Percentiles rank a stretch among this genome's conserved stretches.
phyloP scores from a whole-genome alignment of 2,113 vertebrate genomes.

The Calypte anna region DNA sequence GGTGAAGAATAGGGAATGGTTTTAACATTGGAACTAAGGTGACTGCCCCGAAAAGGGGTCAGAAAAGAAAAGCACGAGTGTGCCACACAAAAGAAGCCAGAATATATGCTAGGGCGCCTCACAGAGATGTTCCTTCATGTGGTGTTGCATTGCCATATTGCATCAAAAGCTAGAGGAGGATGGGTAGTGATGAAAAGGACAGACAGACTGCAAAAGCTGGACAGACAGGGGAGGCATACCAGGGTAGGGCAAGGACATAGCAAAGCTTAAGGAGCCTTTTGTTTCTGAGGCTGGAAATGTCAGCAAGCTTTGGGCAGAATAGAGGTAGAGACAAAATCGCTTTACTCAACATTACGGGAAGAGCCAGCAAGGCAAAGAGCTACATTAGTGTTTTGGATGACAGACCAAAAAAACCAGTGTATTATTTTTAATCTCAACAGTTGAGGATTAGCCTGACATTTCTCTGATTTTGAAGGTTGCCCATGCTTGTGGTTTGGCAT shows the following conservation, averaged over 20 bases:
- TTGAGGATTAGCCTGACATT: not conserved
- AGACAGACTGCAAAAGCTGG: not conserved
- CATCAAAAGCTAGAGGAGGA: not conserved
- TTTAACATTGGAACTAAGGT: not conserved
- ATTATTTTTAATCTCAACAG: not conserved
- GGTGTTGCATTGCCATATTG: fast-evolving
- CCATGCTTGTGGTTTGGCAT: not conserved
- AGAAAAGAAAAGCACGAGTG: not conserved
- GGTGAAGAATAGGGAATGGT: not conserved
- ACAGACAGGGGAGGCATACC: not conserved
- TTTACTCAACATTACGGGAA: not conserved
- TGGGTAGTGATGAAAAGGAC: not conserved
- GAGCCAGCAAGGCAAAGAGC: not conserved
- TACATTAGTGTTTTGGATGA: not conserved
- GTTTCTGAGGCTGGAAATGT: not conserved
- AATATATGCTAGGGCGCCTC: not conserved
- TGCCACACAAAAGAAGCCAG: not conserved
- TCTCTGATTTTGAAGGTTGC: not conserved
- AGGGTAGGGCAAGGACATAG: not conserved
- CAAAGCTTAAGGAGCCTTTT: not conserved
- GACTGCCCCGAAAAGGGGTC: not conserved
- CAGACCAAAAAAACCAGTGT: not conserved
- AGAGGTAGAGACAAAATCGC: not conserved
- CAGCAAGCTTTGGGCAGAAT: not conserved
- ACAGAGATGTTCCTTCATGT: not conserved